Conservation (phyloP, 2,888 invertebrate genomes). For the Caenorhabditis wallacei region DNA sequence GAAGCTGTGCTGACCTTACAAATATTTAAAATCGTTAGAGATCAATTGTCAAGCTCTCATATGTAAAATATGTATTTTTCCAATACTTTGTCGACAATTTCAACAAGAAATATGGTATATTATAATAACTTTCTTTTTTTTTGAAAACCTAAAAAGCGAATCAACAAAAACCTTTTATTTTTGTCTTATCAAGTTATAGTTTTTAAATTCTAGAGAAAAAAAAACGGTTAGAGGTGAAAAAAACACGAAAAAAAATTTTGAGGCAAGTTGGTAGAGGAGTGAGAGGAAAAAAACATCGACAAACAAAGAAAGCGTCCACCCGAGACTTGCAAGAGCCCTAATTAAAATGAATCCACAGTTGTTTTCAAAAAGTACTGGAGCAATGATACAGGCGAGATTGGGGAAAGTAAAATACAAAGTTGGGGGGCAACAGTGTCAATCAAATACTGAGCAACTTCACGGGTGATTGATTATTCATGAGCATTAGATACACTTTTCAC, state of each 20-base stretch:
- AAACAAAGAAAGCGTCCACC: slow-evolving; percentile 34
- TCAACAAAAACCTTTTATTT: too few species aligned
- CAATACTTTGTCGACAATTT: too few species aligned
- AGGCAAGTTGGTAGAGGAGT: slow-evolving; percentile 41
- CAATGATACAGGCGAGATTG: not conserved
- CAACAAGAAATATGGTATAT: too few species aligned
- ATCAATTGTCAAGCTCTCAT: too few species aligned
- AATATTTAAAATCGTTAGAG: too few species aligned
- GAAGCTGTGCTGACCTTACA: too few species aligned
- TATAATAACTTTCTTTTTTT: too few species aligned
- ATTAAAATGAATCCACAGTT: slow-evolving; percentile 5
- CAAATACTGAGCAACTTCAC: not conserved
- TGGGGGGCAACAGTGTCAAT: not conserved
- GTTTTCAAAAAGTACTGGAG: too few species aligned
- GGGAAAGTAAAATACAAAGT: not conserved
- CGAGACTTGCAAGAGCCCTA: slow-evolving; percentile 28
- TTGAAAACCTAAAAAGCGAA: too few species aligned
- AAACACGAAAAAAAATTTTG: slow-evolving; percentile 25
- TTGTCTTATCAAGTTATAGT: too few species aligned
- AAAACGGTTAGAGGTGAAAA: not conserved
- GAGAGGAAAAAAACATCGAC: slow-evolving; percentile 23
- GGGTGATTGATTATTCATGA: slow-evolving; percentile 8
- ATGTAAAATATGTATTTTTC: too few species aligned
- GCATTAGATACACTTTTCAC: slow-evolving; percentile 63
- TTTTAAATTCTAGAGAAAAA: too few species aligned